These are phyloP conservation scores for Drosophila kikkawai DNA, from an alignment of 1,140 invertebrate genomes.

Conservation along the genomic window DNA sequence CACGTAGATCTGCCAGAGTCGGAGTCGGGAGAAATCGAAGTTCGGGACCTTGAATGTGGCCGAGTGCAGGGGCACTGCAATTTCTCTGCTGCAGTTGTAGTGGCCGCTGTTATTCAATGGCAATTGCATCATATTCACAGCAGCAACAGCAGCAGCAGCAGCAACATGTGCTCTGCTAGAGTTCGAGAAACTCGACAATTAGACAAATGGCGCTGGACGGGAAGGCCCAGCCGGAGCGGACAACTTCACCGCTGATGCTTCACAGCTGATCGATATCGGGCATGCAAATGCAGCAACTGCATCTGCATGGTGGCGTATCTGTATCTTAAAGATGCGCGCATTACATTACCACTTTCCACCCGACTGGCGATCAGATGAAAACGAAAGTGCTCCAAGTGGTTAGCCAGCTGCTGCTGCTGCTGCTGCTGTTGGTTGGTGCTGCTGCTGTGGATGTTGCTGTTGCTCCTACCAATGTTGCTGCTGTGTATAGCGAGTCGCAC, in stretches of 20 bases:
- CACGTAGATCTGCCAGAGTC: conserved; percentile 66
- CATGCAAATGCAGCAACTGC: conserved; percentile 56
- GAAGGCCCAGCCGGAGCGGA: conserved; percentile 26
- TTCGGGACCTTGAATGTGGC: conserved; percentile 73
- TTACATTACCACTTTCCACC: conserved; percentile 78
- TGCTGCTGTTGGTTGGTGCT: conserved; percentile 30
- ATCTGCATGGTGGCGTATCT: conserved; percentile 37
- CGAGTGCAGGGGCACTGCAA: conserved; percentile 46
- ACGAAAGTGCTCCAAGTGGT: conserved; percentile 80
- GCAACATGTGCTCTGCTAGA: conserved; percentile 46
- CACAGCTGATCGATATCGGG: conserved; percentile 79
- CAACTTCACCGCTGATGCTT: conserved; percentile 41
- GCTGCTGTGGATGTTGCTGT: conserved; percentile 31
- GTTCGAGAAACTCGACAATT: conserved; percentile 81
- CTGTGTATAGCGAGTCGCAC: conserved; percentile 56
- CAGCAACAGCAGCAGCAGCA: conserved; percentile 39
- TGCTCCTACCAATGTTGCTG: conserved; percentile 2
- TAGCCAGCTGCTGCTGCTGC: conserved; percentile 53
- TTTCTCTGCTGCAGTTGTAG: conserved; percentile 51
- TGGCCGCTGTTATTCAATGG: conserved; percentile 67
- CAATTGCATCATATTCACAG: conserved; percentile 64
- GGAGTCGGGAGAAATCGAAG: conserved; percentile 67
- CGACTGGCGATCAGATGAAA: conserved; percentile 78
- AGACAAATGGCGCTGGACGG: conserved; percentile 48
- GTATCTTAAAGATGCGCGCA: conserved; percentile 75